Base-by-base conservation (phyloP, 2,113 vertebrate species). In the Numenius arquata region DNA sequence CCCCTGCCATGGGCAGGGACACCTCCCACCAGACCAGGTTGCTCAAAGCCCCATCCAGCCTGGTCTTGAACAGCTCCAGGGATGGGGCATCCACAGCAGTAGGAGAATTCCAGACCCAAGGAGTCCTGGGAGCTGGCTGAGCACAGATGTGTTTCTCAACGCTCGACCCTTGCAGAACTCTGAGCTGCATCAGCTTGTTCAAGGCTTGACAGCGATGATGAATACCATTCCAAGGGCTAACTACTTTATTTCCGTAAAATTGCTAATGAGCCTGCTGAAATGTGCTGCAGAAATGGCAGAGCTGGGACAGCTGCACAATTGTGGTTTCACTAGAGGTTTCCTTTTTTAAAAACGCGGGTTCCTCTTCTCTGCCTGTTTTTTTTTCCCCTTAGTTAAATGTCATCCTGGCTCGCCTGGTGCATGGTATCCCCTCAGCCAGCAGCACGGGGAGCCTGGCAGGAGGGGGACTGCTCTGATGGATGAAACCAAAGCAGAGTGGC, bases 241-340 rank as follows among this genome's bases (percentile, higher is more conserved):
- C 26, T 58, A 30, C 27, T 93, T 86, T 47, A 52, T 80, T 91
- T 80, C 88, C 0, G 0, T 91, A 70, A 59, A 66, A 58, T 84
- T 86, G 77, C 67, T 75, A 63, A 58, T 55, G 78, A 56, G 25
- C 5, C 0, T 56, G 56, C 47, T 84, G 91, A 90, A 85, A 90
- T 67, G 73, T 77, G 76, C 94, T 88, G 79, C 71, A 86, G 87
- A 47, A 81, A 29, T 53, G 92, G 83, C 71, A 73, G 78, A 52
- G 62, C 83, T 87, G 91, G 85, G 89, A 92, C 90, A 90, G 95
- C 93, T 96, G 90, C 86, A 53, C 81, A 20, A 8, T 36, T 91
- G 50, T 85, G 87, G 86, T 90, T 97, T 91, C 86, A 52, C 19
- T 66, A 52, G 90, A 81, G 68, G 89, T 88, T 96, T 93, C 67